Base-by-base conservation (phyloP, 1,140 invertebrate species). In the Drosophila jambulina region DNA sequence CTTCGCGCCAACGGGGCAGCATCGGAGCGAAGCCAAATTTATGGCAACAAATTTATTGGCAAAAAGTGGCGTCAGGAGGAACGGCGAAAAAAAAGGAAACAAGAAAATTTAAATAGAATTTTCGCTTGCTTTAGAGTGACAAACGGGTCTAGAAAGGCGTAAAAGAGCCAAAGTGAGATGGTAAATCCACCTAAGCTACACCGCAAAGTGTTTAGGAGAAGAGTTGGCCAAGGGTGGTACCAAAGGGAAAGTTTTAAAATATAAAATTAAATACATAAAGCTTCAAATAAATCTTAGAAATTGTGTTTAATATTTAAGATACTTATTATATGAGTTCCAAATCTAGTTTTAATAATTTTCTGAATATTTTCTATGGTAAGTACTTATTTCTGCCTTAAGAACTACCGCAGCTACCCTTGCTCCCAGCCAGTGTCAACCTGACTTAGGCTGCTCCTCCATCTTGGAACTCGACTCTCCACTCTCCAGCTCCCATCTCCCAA, bases 41-140 rank as follows among this genome's bases (percentile, higher is more conserved):
- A 88, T 90, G 85, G 67, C 74, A 81, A 80, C 75, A 79, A 64
- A 81, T 88, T 88, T 90, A 81, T 90, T 90, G 82, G 70, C 49
- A 54, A 82, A 67, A 81, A 86, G 58, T 43, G 23, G 63, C 56
- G 59, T 51, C 46, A 9, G 23, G 15, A 8, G 7, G 0, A 43
- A n/a, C 2, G 4, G 13, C n/a, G 56, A 43, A 48, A 23, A 48
- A 48, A 53, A 79, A 10, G 58, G 19, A 53, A 61, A 59, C 58
- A 49, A 27, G 40, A 57, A 80, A 85, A 90, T 88, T 78, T 78
- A 90, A 90, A 90, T 90, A 71, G 69, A 64, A 63, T 64, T 78
- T 70, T 51, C 69, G 65, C 82, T 63, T 51, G 63, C 76, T 80
- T 75, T 62, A 75, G 74, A 48, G 40, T 67, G 60, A 81, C 59